Percentiles rank a stretch among this genome's conserved stretches.
Evolutionary conservation across 2,797 vertebrate species (phyloP).

Genomic region (Margarornis squamiger): DNA sequence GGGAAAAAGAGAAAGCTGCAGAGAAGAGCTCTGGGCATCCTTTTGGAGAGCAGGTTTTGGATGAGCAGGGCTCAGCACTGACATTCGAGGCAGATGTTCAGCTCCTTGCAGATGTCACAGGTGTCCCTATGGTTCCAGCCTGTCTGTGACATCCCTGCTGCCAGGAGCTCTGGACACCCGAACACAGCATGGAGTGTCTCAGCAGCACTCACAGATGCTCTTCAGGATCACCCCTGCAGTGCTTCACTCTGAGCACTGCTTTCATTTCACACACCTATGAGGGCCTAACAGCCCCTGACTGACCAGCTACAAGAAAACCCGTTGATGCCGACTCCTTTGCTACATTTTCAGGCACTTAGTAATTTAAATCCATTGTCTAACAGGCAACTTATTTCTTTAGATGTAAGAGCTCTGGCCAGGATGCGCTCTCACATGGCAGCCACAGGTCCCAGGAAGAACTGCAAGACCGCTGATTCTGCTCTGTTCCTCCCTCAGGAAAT

Average conservation of each 20-base stretch:
- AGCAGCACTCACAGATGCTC: not conserved
- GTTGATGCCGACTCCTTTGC: not conserved
- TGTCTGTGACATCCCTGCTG: not conserved
- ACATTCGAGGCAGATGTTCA: not conserved
- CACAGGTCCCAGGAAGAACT: not conserved
- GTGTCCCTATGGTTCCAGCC: not conserved
- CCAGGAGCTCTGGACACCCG: not conserved
- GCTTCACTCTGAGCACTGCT: not conserved
- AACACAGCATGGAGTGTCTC: not conserved
- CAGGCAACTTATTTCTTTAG: not conserved
- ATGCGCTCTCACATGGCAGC: not conserved
- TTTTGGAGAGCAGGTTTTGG: not conserved
- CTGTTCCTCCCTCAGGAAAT: not conserved
- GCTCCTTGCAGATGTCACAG: not conserved
- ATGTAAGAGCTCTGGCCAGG: not conserved
- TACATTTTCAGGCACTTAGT: constrained; percentile 21
- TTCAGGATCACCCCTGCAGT: not conserved
- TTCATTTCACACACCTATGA: not conserved
- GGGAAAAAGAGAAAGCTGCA: not conserved
- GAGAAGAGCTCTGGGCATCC: not conserved
- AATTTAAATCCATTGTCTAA: not conserved
- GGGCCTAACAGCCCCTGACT: not conserved
- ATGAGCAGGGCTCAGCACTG: not conserved
- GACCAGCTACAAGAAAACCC: not conserved
- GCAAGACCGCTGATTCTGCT: not conserved